Percentiles rank a stretch among this genome's conserved stretches.
Evolutionary conservation across 2,888 invertebrate species (phyloP).

Genomic region (Apoderus coryli): DNA sequence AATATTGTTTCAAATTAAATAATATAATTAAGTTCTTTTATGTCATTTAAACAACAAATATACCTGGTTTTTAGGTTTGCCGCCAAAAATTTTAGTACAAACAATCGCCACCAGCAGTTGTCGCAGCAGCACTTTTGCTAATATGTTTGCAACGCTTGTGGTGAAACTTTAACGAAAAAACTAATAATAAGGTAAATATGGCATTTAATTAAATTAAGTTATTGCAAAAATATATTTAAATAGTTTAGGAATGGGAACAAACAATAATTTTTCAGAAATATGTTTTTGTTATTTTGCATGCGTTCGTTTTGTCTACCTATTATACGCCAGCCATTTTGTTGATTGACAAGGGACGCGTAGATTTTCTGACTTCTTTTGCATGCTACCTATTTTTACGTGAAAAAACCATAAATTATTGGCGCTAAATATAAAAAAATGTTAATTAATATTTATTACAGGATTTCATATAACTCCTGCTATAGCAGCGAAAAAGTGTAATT

Average conservation of each 20-base stretch:
- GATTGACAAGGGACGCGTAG: constrained; percentile 14
- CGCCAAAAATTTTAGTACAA: too few relatives aligned
- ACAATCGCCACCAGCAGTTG: too few relatives aligned
- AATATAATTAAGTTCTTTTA: too few relatives aligned
- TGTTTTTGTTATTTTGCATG: constrained; percentile 16
- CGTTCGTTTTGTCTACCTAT: constrained; percentile 20
- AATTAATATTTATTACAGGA: too few relatives aligned
- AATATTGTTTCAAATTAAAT: too few relatives aligned
- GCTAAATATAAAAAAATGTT: constrained; percentile 21
- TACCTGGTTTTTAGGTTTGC: too few relatives aligned
- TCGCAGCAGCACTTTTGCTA: constrained; percentile 24
- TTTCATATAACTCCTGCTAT: too few relatives aligned
- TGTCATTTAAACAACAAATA: too few relatives aligned
- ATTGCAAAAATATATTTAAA: too few relatives aligned
- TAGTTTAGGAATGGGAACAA: too few relatives aligned
- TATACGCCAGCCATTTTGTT: constrained; percentile 24
- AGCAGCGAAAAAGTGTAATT: too few relatives aligned
- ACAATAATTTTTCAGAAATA: constrained; percentile 17
- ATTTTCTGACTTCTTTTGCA: constrained; percentile 15
- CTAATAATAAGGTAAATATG: constrained; percentile 20
- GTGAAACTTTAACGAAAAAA: constrained; percentile 22
- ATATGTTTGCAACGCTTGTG: constrained; percentile 25
- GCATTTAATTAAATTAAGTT: constrained; percentile 4
- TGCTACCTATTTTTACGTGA: constrained; percentile 17
- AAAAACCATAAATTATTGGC: too few relatives aligned